Conservation (phyloP, 1,140 invertebrate species). For the Hypsibius dujardini region DNA sequence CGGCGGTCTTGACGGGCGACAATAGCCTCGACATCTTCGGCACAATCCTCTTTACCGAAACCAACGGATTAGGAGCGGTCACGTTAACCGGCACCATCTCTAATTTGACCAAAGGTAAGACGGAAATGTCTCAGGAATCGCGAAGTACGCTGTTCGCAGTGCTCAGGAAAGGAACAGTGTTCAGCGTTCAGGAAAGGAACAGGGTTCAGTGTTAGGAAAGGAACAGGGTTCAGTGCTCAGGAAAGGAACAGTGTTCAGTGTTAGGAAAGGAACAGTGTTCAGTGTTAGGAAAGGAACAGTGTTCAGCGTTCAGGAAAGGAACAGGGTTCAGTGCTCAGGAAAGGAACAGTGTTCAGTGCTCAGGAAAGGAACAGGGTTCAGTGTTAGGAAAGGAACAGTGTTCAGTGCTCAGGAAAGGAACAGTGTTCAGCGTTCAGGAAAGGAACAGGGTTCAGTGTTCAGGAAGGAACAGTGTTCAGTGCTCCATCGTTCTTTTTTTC, state of each 20-base stretch:
- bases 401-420: neutral
- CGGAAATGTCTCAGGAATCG: neutral
- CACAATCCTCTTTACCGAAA: neutral
- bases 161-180: neutral
- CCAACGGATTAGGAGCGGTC: neutral
- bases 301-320: neutral
- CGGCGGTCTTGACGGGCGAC: neutral
- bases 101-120: neutral
- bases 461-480: neutral
- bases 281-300: neutral
- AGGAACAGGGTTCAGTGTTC: neutral
- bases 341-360: neutral
- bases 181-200: neutral
- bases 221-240: neutral
- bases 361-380: neutral
- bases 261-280: neutral
- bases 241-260: neutral
- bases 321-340: neutral
- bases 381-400: neutral
- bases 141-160: too few species aligned
- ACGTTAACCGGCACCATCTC: neutral
- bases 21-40: slow-evolving; percentile 3
- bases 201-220: too few species aligned
- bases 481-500: neutral
- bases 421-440: neutral